Percentiles rank a stretch among this genome's conserved stretches.
Evolutionary conservation across 2,113 vertebrate species (phyloP).

Genomic region (Pituophis catenifer): DNA sequence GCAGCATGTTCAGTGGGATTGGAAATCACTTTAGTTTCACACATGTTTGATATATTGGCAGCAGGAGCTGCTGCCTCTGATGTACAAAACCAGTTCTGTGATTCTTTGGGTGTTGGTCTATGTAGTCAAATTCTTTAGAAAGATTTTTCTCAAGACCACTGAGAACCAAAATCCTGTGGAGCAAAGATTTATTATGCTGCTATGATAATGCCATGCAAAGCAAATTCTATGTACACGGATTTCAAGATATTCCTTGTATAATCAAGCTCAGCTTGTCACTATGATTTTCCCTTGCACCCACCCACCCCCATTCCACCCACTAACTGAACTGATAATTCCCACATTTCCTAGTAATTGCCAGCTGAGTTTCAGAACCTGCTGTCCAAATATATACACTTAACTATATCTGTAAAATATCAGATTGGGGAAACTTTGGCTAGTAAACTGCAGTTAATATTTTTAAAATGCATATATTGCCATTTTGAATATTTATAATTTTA

Average conservation of each 20-base stretch:
- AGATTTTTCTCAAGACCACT: background rate
- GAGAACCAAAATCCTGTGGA: background rate
- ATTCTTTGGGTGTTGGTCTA: background rate
- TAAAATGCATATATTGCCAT: constrained; percentile 17
- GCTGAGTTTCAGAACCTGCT: background rate
- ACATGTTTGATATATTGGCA: background rate
- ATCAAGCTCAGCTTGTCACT: background rate
- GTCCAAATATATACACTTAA: background rate
- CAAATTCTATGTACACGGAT: background rate
- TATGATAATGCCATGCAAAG: background rate
- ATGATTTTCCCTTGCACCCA: background rate
- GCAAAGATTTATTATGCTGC: background rate
- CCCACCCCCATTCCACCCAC: background rate
- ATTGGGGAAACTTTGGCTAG: background rate
- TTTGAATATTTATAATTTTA: constrained; percentile 52
- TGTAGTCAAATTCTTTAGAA: background rate
- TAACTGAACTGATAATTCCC: background rate
- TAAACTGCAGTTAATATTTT: background rate
- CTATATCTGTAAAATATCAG: background rate
- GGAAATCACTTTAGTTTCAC: background rate
- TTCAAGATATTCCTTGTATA: background rate
- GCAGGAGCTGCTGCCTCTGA: background rate
- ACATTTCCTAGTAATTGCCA: background rate
- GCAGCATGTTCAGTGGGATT: background rate
- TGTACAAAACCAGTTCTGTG: background rate